Base-by-base conservation (phyloP, 92 coral and sea anemone genomes). In the Paragorgia papillata region DNA sequence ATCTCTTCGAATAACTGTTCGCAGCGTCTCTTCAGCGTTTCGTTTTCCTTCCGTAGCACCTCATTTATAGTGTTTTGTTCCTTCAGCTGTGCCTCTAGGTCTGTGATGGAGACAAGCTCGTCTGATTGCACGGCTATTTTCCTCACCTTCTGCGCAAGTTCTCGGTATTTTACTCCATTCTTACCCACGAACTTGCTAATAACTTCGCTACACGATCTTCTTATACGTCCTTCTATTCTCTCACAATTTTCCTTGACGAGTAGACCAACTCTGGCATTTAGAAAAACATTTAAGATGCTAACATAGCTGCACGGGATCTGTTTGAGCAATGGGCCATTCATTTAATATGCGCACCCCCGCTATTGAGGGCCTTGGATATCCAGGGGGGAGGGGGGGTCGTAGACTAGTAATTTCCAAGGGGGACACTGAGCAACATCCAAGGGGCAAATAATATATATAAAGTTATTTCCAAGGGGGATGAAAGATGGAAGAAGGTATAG, bases 171-270 rank as follows among this genome's bases (percentile, higher is more conserved):
- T 5, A 51, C 19, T 53, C 79, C 79, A 74, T 35, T 74, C 31
- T 54, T 57, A 14, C 68, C 67, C 67, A n/a, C 25, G 65, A 54
- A 56, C 18, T 55, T 73, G 32, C 32, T 37, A 12, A 37, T 12
- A 37, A 37, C 12, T 37, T 37, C 43, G 5, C 12, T 37, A 12
- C 43, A 5, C 43, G 43, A 37, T 12, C 43, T 25, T 19, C 81
- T 55, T 59, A 76, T 39, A 24, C 81, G 81, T 27, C 73, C 81
- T 57, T 76, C 49, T 9, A 76, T 58, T 39, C 71, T 39, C 71
- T 9, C 26, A 39, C 18, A 5, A 15, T 31, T 48, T 1, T 63
- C 82, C 30, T 77, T 77, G 41, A 77, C 59, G 35, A 20, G 33
- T 33, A 58, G 43, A 33, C 37, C 32, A 4, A 27, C 22, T 3